A percentile compares a stretch with the other conserved stretches of the same genome.
These are phyloP conservation scores for Lepidurus packardi DNA, from an alignment of 1,140 invertebrate species.

Conservation along the genomic window DNA sequence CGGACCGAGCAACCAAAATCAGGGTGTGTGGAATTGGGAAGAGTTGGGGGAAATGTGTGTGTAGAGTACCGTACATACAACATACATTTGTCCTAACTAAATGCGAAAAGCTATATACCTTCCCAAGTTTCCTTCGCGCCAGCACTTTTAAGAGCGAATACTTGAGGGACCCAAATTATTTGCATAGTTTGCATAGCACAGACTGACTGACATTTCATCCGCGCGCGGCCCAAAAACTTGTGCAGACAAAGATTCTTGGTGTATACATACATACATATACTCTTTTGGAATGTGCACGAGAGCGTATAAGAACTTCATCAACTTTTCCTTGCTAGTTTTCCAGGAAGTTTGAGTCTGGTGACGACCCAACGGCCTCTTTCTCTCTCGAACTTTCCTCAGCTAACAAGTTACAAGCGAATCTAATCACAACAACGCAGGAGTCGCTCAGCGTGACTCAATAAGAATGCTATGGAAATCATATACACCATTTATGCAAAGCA, in stretches of 20 bases:
- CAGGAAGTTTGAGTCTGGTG: too few relatives aligned
- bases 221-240: neutral
- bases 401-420: constrained; percentile 14
- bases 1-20: neutral
- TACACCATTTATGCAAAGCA: neutral
- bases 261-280: too few relatives aligned
- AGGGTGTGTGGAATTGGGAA: too few relatives aligned
- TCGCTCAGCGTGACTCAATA: constrained; percentile 8
- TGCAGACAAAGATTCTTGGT: neutral
- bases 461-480: constrained; percentile 14
- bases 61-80: too few relatives aligned
- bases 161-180: neutral
- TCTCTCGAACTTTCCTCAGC: neutral
- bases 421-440: constrained; percentile 18
- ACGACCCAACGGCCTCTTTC: too few relatives aligned
- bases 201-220: too few relatives aligned
- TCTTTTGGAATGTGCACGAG: neutral
- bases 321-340: neutral
- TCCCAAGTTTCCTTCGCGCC: neutral
- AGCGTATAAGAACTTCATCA: neutral
- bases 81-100: too few relatives aligned
- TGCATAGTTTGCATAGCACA: neutral
- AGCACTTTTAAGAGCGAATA: neutral
- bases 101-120: too few relatives aligned
- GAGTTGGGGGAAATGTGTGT: too few relatives aligned